Base-by-base conservation (phyloP, 2,888 invertebrate species). In the Epinotia demarniana region DNA sequence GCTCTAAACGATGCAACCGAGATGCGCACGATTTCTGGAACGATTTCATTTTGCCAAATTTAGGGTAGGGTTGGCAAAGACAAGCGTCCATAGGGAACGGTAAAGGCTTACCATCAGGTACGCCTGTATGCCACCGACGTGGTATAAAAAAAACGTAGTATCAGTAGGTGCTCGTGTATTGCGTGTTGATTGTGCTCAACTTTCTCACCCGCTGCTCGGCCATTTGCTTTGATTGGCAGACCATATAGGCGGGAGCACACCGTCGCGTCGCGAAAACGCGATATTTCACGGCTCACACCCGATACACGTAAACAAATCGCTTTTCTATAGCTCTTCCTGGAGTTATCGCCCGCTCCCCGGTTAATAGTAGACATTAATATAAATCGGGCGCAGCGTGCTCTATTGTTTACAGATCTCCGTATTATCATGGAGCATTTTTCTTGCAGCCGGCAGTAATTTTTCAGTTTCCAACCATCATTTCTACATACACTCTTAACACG, bases 311-410 rank as follows among this genome's bases (percentile, higher is more conserved):
- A 85, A 87, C 85, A 87, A 90, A 90, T 89, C 87, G 89, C 82
- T 85, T 85, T 88, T 87, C 89, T 87, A 89, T 89, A 87, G 89
- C 88, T 84, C 78, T 70, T 46, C 63, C 63, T 77, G 80, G 85
- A 82, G 89, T 88, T 87, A 88, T 87, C 83, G 87, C 82, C 83
- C 86, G 86, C 82, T 82, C 83, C 77, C 78, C 79, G 81, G 83
- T 85, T 91, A 91, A 91, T 91, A 89, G 90, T 84, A 72, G 81
- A 83, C 87, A 90, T 90, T 90, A 90, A 90, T 91, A 90, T 87
- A 82, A 87, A 83, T 83, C 85, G 84, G 82, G 79, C 80, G 80
- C 79, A 57, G 71, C 79, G 75, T 76, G 77, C 77, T 70, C 80
- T 82, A 61, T 71, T 71, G 49, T 77, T 73, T 68, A 39, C 67